phyloP scores from a whole-genome alignment of 2,797 vertebrate genomes.

The Vespertilio murinus region DNA sequence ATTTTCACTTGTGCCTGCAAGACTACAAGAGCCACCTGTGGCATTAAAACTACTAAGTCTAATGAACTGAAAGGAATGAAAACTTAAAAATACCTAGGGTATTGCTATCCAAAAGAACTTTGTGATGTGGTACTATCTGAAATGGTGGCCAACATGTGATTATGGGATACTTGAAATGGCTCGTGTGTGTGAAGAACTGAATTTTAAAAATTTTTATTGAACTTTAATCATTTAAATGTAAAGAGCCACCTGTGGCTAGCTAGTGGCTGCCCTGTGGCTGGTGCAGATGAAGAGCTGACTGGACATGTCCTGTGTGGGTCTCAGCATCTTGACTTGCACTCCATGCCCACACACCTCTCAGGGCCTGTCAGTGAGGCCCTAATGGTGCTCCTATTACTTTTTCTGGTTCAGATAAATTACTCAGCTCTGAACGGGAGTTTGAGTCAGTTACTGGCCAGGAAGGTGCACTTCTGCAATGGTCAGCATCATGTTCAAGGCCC shows the following conservation, averaged over 20 bases:
- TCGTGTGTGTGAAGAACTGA: neutral
- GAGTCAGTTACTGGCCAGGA: neutral
- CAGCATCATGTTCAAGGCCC: neutral
- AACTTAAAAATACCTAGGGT: neutral
- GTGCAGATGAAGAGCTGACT: accelerated
- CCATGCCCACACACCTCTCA: neutral
- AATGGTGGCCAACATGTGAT: accelerated
- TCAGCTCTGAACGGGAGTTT: neutral
- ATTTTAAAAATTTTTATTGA: neutral
- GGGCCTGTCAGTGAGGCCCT: neutral
- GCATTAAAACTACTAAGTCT: neutral
- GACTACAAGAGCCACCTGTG: neutral
- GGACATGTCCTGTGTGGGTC: neutral
- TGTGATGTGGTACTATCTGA: neutral
- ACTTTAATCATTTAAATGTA: neutral
- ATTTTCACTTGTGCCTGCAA: neutral
- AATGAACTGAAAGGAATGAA: neutral
- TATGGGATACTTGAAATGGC: neutral
- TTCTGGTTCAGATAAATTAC: neutral
- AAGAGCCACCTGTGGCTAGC: neutral
- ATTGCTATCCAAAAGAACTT: neutral
- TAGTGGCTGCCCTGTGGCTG: neutral
- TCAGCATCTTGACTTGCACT: accelerated
- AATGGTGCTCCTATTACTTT: accelerated
- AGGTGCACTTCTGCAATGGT: neutral